phyloP scores from a whole-genome alignment of 2,113 vertebrate species.

The Ophiodon elongatus region DNA sequence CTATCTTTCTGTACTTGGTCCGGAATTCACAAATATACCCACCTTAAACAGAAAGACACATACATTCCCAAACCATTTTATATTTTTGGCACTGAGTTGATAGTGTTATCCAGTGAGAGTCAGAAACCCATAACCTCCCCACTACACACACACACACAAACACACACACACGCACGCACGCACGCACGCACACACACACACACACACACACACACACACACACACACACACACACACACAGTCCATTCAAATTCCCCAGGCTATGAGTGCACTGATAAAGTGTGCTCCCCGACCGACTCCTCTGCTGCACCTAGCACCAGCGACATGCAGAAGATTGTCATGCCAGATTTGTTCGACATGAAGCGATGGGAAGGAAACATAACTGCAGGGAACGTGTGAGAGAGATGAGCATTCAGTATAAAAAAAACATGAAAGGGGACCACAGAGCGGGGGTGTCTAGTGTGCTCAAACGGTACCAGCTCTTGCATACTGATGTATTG shows the following conservation, averaged over 20 bases:
- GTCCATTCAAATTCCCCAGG: constrained; percentile 47
- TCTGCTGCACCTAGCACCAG: constrained; percentile 58
- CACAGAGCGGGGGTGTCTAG: constrained; percentile 29
- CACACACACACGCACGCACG: constrained; percentile 9
- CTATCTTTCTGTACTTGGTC: not conserved
- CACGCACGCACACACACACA: constrained; percentile 4
- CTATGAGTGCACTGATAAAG: constrained; percentile 58
- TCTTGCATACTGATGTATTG: constrained; percentile 23
- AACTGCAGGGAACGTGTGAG: constrained; percentile 66
- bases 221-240: constrained; percentile 13
- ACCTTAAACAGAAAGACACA: not conserved
- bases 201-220: constrained; percentile 1
- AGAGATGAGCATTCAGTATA: constrained; percentile 61
- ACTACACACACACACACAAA: not conserved
- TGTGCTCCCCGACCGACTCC: constrained; percentile 47
- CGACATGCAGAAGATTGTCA: constrained; percentile 69
- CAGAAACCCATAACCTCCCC: constrained; percentile 13
- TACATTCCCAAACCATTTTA: constrained; percentile 14
- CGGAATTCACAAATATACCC: not conserved
- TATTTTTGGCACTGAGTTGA: constrained; percentile 31
- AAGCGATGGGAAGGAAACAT: constrained; percentile 66
- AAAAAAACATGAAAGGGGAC: constrained; percentile 52
- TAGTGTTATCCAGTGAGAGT: constrained; percentile 26
- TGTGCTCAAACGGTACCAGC: constrained; percentile 27
- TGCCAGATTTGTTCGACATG: constrained; percentile 75